Evolutionary conservation across 2,113 vertebrate species (phyloP).

Genomic region (Scatophagus argus): DNA sequence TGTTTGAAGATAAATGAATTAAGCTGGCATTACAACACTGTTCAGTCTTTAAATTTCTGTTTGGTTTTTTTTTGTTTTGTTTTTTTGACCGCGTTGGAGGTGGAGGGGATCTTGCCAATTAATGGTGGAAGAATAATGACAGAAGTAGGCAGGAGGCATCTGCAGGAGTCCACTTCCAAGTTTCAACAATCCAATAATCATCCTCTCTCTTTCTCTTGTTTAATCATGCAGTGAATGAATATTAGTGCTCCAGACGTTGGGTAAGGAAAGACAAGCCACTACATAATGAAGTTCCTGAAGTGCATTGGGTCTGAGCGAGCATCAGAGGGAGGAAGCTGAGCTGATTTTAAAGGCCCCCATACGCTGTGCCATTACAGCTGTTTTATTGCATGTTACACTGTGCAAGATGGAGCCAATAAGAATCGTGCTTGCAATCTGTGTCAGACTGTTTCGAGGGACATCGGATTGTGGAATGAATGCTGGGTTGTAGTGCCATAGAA

Average conservation of each 20-base stretch:
- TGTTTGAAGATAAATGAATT: neutral
- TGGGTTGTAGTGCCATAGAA: neutral
- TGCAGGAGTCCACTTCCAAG: neutral
- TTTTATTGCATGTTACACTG: too few relatives aligned
- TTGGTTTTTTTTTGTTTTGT: too few relatives aligned
- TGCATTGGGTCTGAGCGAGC: neutral
- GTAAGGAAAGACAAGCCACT: neutral
- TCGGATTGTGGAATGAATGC: neutral
- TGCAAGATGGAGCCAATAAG: neutral
- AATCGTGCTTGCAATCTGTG: neutral
- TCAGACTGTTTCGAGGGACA: neutral
- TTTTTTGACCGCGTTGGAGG: too few relatives aligned
- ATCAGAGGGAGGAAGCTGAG: neutral
- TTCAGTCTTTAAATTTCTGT: neutral
- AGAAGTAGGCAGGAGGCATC: neutral
- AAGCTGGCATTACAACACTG: too few relatives aligned
- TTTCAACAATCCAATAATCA: slow-evolving; percentile 12
- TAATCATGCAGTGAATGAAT: neutral
- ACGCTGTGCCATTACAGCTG: neutral
- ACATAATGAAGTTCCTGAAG: neutral
- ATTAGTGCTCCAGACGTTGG: neutral
- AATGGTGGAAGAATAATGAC: neutral
- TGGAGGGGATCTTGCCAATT: neutral
- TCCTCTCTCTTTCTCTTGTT: neutral
- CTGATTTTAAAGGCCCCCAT: neutral